These are phyloP conservation scores for Acrocephalus kingi DNA, from an alignment of 2,113 vertebrate species.

Conservation along the genomic window DNA sequence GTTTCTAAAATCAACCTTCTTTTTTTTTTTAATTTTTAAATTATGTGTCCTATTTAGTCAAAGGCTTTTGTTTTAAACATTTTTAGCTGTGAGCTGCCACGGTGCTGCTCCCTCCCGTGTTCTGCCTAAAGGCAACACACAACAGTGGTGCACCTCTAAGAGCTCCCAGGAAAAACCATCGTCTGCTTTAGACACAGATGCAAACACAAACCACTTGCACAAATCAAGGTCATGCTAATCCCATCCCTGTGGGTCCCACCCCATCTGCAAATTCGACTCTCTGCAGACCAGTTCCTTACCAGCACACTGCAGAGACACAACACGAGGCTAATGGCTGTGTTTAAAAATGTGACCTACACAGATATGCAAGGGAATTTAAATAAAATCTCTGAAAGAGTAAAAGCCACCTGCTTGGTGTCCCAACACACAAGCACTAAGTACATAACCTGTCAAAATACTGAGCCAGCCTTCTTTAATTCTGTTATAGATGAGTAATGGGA, in stretches of 20 bases:
- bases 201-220: background rate
- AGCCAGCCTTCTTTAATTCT: background rate
- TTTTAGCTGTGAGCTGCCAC: background rate
- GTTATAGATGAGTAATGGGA: background rate
- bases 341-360: background rate
- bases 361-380: background rate
- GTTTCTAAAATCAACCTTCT: background rate
- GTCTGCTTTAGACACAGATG: background rate
- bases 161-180: background rate
- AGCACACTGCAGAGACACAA: background rate
- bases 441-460: background rate
- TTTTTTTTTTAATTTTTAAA: too few species aligned
- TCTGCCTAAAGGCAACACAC: background rate
- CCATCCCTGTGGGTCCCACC: background rate
- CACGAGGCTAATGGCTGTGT: background rate
- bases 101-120: fast-evolving
- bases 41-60: background rate
- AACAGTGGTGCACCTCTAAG: background rate
- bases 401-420: background rate
- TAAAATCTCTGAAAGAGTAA: background rate
- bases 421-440: background rate
- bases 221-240: slow-evolving; percentile 3
- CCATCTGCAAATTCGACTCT: background rate
- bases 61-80: background rate
- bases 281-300: background rate